These are phyloP conservation scores for Brachyrhaphis roseni DNA, from an alignment of 2,797 vertebrate genomes.

Conservation along the genomic window DNA sequence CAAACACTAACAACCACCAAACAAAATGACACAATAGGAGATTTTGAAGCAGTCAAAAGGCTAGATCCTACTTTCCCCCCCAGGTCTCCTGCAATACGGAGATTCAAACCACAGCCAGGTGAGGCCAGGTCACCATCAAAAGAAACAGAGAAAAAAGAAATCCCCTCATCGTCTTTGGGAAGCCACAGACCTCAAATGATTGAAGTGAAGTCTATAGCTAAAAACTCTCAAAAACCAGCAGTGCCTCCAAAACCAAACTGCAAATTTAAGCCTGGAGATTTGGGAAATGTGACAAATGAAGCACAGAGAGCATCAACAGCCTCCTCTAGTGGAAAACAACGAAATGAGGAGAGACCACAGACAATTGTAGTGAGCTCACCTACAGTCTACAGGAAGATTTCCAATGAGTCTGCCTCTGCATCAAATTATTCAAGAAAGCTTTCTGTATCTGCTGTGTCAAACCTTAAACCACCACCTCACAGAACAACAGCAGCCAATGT, in stretches of 20 bases:
- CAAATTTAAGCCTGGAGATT: constrained; percentile 79
- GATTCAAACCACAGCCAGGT: constrained; percentile 69
- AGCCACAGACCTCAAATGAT: constrained; percentile 73
- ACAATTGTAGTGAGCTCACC: constrained; percentile 75
- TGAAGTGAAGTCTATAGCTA: constrained; percentile 81
- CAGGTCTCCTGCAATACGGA: constrained; percentile 67
- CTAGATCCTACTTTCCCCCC: constrained; percentile 72
- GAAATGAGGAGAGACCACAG: constrained; percentile 68
- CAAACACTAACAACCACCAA: constrained; percentile 37
- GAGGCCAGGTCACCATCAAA: constrained; percentile 76
- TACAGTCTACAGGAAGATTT: constrained; percentile 75
- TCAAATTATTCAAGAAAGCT: constrained; percentile 75
- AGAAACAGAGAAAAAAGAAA: constrained; percentile 72
- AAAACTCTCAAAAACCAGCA: constrained; percentile 76
- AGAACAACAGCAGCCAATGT: constrained; percentile 62
- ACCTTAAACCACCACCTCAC: constrained; percentile 73
- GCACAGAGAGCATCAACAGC: constrained; percentile 49
- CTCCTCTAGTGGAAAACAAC: constrained; percentile 49
- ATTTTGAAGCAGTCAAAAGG: constrained; percentile 76
- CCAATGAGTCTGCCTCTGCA: constrained; percentile 59
- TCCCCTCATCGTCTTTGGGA: constrained; percentile 14
- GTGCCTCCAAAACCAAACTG: constrained; percentile 79
- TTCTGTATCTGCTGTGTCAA: constrained; percentile 78
- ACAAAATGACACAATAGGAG: constrained; percentile 47
- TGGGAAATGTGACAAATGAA: constrained; percentile 63